Evolutionary conservation across 1,140 invertebrate genomes (phyloP).

Genomic region (Tetragonula clypearis): DNA sequence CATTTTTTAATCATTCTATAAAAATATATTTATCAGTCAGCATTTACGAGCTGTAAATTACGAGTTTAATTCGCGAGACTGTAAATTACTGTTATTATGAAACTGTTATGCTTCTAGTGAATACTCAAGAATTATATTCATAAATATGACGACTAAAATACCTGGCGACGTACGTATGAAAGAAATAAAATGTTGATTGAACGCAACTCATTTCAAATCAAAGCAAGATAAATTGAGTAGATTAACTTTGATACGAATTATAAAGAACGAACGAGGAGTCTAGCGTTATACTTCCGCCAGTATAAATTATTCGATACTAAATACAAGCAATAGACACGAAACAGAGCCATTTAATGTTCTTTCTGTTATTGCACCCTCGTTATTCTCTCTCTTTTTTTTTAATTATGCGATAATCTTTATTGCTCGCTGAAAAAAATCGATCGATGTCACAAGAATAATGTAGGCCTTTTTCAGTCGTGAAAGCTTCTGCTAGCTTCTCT

Average conservation of each 20-base stretch:
- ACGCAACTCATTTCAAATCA: background rate
- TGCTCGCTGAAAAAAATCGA: constrained; percentile 1
- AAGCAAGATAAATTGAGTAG: background rate
- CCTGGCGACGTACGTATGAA: no score
- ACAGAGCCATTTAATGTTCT: constrained; percentile 4
- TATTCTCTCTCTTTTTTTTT: background rate
- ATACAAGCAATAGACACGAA: background rate
- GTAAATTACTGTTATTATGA: background rate
- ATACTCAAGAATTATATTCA: no score
- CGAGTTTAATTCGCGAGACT: no score
- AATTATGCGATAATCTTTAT: constrained; percentile 2
- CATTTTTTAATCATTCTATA: no score
- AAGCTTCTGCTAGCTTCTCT: background rate
- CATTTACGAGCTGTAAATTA: no score
- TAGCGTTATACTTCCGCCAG: background rate
- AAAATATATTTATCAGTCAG: no score
- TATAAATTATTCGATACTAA: background rate
- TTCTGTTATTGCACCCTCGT: constrained; percentile 16
- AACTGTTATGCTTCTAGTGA: background rate
- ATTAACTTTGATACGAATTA: background rate
- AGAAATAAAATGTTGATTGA: background rate
- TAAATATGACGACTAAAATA: no score
- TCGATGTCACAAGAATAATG: constrained; percentile 8
- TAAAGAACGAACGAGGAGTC: background rate
- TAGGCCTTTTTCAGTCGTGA: background rate